Evolutionary conservation across 2,888 invertebrate species (phyloP), one percentile per base, ranked within the genome.

Genomic region (Orthosia gracilis): DNA sequence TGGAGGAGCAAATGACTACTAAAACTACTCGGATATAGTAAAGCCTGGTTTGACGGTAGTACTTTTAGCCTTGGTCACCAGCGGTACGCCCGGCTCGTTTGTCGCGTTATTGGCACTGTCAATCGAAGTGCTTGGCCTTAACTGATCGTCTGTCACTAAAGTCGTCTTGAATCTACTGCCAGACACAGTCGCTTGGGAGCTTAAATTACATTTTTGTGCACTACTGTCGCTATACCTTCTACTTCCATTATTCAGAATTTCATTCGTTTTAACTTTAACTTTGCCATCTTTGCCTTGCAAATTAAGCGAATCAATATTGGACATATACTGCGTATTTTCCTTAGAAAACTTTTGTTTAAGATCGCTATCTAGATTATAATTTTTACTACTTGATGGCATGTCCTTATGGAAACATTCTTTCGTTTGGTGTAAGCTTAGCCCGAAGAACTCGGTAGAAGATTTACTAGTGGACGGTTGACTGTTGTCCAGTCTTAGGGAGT

Each of bases 131-230:
- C 89, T 88, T 2, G 94, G 90, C 70, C 87, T 88, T 31, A 93
- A 85, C 61, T 85, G 80, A 50, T 95, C 94, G 70, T 96, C 96
- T 0, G 92, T 87, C 5, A 96, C 96, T 67, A 94, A 82, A 0
- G 96, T 96, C 1, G 96, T 96, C 52, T 92, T 96, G 80, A 96
- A 96, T 78, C 96, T 90, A 87, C 93, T 96, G 64, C 91, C 90
- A 2, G 89, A 85, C 12, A 91, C 89, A n/a, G 85, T 73, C 17
- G 85, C 82, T 72, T 92, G 92, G 4, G 91, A 78, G 64, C 76
- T 89, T 4, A 87, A 50, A 78, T 90, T 93, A 82, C 88, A 92
- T 82, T 94, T 96, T 84, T 92, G 94, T 55, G 95, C 93, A 76
- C 93, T 93, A 83, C 95, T 93, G 59, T 96, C 96, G 78, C 95